Conservation (phyloP, 2,888 invertebrate genomes). For the Scaptodrosophila latifasciaeformis region DNA sequence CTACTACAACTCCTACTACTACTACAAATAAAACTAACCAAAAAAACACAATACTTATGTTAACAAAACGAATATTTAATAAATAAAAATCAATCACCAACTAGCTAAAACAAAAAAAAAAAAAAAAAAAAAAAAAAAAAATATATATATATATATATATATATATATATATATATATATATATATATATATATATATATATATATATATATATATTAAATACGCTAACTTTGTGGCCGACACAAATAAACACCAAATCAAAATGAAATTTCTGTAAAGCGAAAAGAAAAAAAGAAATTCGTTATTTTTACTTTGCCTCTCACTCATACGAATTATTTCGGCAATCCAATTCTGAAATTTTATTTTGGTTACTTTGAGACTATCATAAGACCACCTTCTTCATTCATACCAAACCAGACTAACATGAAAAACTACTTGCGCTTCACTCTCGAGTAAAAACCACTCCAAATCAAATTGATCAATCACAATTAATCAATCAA, state of each 20-base stretch:
- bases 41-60: slow-evolving; percentile 20
- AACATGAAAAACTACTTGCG: slow-evolving; percentile 2
- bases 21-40: slow-evolving; percentile 45
- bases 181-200: no score
- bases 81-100: slow-evolving; percentile 43
- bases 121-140: slow-evolving; percentile 24
- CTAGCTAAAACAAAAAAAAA: slow-evolving; percentile 45
- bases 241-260: slow-evolving; percentile 73
- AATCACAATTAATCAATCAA: slow-evolving; percentile 29
- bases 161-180: no score
- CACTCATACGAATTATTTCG: slow-evolving; percentile 52
- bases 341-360: slow-evolving; percentile 64
- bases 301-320: slow-evolving; percentile 64
- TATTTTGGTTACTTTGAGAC: slow-evolving; percentile 73
- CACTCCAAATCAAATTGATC: background rate
- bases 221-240: slow-evolving; percentile 38
- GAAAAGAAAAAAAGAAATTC: slow-evolving; percentile 18
- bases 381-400: no score
- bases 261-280: slow-evolving; percentile 70
- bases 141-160: slow-evolving; percentile 11
- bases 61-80: slow-evolving; percentile 51
- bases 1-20: slow-evolving; percentile 45
- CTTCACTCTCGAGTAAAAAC: slow-evolving; percentile 26
- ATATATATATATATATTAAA: no score
- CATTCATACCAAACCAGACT: no score